Base-by-base conservation (phyloP, 2,797 vertebrate genomes). In the Hypotaenidia okinawae region DNA sequence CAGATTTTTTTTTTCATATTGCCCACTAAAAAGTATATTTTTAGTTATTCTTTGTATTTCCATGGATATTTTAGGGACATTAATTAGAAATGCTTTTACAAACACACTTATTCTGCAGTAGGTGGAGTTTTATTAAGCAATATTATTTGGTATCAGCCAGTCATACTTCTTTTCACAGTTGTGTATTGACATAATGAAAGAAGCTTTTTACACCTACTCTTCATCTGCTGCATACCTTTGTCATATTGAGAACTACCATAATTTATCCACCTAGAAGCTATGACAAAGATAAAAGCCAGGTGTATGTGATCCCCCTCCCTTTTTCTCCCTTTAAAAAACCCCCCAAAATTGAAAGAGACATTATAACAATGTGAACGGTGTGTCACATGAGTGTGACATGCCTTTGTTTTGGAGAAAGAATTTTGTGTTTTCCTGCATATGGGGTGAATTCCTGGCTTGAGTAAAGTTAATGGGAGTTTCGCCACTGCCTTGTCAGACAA, bases 131-230 rank as follows among this genome's bases (percentile, higher is more conserved):
- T 67, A 41, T 79, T 90, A 51, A 86, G 33, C 49, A 77, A 5
- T 81, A 45, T 70, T 70, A 10, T 69, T 94, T 9, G 4, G 12
- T 58, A 70, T 70, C 16, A 47, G n/a, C 17, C 49, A 67, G 63
- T 85, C 66, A 41, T 3, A 2, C 64, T 95, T 94, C 80, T 84
- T 92, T 97, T 89, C 70, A 45, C 52, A 63, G 41, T 25, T 93
- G 27, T 33, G 33, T 95, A 92, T 77, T 89, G 76, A 41, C 45
- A 43, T 84, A 89, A 61, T 62, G 92, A 96, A 91, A 96, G 84
- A 84, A 86, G 55, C n/a, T 59, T 94, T 96, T 96, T 81, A 76
- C 73, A 95, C 73, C 37, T 92, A 27, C 58, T 92, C 70, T 95
- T 96, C 45, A 94, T 49, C 66, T 91, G 85, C 86, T 74, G 51